Evolutionary conservation across 2,113 vertebrate species (phyloP).

Genomic region (Indri indri): DNA sequence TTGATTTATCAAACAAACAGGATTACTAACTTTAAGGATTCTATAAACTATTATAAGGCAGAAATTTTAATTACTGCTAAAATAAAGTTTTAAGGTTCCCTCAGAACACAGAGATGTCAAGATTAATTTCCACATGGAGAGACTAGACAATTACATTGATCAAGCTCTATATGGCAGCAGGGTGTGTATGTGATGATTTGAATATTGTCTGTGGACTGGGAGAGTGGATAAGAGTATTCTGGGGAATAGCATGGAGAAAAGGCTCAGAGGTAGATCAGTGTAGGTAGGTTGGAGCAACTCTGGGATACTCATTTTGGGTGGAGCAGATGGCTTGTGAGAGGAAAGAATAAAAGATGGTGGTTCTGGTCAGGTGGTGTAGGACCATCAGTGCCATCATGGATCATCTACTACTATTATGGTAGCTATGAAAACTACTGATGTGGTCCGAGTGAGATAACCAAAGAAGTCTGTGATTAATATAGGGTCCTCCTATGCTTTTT

Average conservation of each 20-base stretch:
- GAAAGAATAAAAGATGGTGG: background rate
- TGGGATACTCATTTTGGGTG: background rate
- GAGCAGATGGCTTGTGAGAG: background rate
- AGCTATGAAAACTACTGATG: background rate
- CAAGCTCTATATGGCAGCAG: background rate
- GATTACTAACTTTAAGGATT: background rate
- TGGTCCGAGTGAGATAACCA: background rate
- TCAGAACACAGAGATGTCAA: background rate
- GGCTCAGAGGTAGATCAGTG: background rate
- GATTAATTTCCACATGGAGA: background rate
- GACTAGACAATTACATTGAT: background rate
- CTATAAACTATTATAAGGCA: background rate
- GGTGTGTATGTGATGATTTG: too few relatives aligned
- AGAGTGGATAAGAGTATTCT: background rate
- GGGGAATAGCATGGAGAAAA: background rate
- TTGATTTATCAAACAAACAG: background rate
- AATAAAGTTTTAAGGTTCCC: background rate
- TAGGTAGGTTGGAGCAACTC: background rate
- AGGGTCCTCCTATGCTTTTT: background rate
- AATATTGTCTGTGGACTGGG: too few relatives aligned
- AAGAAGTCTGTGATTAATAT: background rate
- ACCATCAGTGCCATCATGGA: too few relatives aligned
- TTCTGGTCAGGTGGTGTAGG: background rate
- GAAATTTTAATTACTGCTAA: background rate
- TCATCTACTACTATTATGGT: background rate